phyloP scores from a whole-genome alignment of 2,888 invertebrate genomes.

The Tetanocera ferruginea region DNA sequence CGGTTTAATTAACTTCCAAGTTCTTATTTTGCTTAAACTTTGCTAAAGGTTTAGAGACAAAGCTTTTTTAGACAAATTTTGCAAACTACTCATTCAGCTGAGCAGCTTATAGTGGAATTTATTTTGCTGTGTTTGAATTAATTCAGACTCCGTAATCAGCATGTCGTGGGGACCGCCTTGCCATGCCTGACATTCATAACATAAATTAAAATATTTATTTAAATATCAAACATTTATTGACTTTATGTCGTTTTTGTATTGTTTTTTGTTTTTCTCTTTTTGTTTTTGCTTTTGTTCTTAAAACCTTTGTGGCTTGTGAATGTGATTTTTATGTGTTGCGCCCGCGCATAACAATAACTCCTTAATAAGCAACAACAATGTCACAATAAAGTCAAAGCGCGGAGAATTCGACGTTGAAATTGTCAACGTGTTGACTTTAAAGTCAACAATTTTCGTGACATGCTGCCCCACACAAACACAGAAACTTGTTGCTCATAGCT shows the following conservation, averaged over 20 bases:
- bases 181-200: no score
- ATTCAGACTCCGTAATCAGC: no score
- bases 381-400: not conserved
- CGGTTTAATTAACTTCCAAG: no score
- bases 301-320: conserved; percentile 14
- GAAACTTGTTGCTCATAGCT: not conserved
- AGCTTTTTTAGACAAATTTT: no score
- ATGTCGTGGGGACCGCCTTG: not conserved
- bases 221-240: conserved; percentile 36
- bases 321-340: not conserved
- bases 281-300: not conserved
- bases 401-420: no score
- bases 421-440: not conserved
- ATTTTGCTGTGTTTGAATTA: no score
- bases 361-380: conserved; percentile 5
- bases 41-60: no score
- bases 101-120: no score
- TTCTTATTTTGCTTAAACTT: no score
- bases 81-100: no score
- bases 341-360: not conserved
- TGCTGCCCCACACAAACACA: conserved; percentile 37
- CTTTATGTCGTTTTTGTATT: conserved; percentile 23
- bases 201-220: not conserved
- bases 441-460: conserved; percentile 36
- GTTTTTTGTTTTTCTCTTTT: conserved; percentile 18